phyloP scores from a whole-genome alignment of 2,888 invertebrate species.

The Romanomermis culicivorax region DNA sequence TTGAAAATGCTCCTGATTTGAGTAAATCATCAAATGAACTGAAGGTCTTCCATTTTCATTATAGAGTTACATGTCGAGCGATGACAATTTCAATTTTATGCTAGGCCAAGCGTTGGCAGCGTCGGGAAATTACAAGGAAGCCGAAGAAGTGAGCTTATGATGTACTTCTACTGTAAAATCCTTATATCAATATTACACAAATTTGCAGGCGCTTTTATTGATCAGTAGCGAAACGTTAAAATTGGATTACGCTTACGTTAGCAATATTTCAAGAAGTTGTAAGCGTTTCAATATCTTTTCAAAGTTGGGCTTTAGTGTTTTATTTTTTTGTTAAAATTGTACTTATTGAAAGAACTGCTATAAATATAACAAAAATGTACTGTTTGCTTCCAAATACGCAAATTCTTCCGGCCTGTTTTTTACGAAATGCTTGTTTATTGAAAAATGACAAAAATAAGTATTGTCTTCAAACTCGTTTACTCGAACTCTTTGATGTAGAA shows the following conservation, averaged over 20 bases:
- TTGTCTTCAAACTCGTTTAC: too few species aligned
- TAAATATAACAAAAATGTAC: too few species aligned
- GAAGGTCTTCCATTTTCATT: conserved; percentile 13
- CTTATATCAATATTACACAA: neutral
- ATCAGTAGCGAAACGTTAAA: conserved; percentile 63
- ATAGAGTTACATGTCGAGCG: conserved; percentile 65
- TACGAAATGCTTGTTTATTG: too few species aligned
- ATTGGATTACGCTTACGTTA: conserved; percentile 61
- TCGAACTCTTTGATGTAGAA: too few species aligned
- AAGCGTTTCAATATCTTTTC: conserved; percentile 27
- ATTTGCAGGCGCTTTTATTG: conserved; percentile 25
- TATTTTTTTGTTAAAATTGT: too few species aligned
- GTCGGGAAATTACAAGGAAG: conserved; percentile 74
- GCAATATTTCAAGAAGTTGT: conserved; percentile 64
- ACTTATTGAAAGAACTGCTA: too few species aligned
- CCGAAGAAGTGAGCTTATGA: conserved; percentile 62
- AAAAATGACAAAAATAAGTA: too few species aligned
- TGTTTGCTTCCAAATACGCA: too few species aligned
- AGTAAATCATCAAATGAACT: neutral
- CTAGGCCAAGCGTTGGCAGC: conserved; percentile 69
- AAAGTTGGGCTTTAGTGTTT: neutral
- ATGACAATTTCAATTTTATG: conserved; percentile 67
- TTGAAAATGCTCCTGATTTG: neutral
- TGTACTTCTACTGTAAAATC: neutral
- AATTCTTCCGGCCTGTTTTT: too few species aligned